Conservation (phyloP, 2,113 vertebrate genomes). For the Nothoprocta perdicaria region DNA sequence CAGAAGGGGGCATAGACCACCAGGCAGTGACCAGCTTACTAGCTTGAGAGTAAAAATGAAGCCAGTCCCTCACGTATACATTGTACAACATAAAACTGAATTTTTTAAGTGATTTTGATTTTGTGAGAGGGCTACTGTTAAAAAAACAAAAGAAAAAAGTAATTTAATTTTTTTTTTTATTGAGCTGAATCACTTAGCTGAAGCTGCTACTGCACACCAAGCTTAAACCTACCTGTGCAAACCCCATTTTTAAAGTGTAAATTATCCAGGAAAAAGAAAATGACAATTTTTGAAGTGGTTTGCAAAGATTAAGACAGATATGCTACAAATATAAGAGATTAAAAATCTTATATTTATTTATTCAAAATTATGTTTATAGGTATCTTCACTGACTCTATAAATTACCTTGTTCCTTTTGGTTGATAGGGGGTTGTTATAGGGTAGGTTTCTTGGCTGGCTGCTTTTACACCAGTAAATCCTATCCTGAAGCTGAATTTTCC, state of each 20-base stretch:
- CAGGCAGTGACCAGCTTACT: background rate
- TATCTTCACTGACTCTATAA: background rate
- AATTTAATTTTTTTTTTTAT: background rate
- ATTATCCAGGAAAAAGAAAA: background rate
- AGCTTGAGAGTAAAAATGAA: background rate
- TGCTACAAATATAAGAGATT: background rate
- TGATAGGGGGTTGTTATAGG: background rate
- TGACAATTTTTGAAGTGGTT: background rate
- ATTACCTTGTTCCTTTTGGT: background rate
- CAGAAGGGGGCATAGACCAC: no score
- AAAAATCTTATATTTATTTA: background rate
- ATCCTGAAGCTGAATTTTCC: background rate
- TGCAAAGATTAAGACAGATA: background rate
- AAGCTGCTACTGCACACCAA: background rate
- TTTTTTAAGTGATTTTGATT: background rate
- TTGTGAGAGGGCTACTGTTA: background rate
- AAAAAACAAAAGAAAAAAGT: no score
- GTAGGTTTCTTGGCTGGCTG: fast-evolving
- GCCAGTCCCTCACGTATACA: background rate
- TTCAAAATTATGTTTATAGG: background rate
- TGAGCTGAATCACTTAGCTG: background rate
- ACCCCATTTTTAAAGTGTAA: background rate
- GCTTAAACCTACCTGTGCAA: background rate
- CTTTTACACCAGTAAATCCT: background rate
- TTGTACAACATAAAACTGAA: background rate